Conservation (phyloP, 2,888 invertebrate genomes). For the Drosophila dives region DNA sequence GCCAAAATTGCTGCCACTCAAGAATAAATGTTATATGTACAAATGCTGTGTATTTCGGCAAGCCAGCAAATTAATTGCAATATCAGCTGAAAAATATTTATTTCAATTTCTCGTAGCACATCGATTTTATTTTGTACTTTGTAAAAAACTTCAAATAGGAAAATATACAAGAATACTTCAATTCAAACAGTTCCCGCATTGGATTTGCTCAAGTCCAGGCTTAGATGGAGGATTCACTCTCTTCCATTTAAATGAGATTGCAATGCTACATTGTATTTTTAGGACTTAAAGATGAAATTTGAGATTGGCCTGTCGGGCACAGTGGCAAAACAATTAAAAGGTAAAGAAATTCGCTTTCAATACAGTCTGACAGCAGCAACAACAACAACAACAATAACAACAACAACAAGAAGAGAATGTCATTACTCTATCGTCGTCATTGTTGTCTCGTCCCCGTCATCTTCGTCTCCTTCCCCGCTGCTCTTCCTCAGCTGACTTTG, state of each 20-base stretch:
- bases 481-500: slow-evolving; percentile 37
- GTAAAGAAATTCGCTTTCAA: slow-evolving; percentile 66
- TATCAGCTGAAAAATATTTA: slow-evolving; percentile 45
- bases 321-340: slow-evolving; percentile 59
- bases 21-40: slow-evolving; percentile 22
- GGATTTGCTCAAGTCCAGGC: slow-evolving; percentile 13
- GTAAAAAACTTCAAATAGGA: slow-evolving; percentile 8
- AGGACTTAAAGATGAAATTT: slow-evolving; percentile 22
- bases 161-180: slow-evolving; percentile 1
- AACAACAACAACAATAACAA: slow-evolving; percentile 27
- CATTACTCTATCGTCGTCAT: slow-evolving; percentile 66
- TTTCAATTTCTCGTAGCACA: slow-evolving; percentile 24
- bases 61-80: slow-evolving; percentile 59
- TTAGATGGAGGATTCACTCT: slow-evolving; percentile 8
- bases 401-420: slow-evolving; percentile 50
- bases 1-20: slow-evolving; percentile 30
- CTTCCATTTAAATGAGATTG: slow-evolving; percentile 21
- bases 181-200: background rate
- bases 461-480: background rate
- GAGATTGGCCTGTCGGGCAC: slow-evolving; percentile 30
- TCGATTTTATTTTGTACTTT: slow-evolving; percentile 31
- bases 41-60: slow-evolving; percentile 15
- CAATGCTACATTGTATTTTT: slow-evolving; percentile 14
- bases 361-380: slow-evolving; percentile 21
- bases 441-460: slow-evolving; percentile 19